Conservation (phyloP, 2,113 vertebrate genomes). For the Pan paniscus region DNA sequence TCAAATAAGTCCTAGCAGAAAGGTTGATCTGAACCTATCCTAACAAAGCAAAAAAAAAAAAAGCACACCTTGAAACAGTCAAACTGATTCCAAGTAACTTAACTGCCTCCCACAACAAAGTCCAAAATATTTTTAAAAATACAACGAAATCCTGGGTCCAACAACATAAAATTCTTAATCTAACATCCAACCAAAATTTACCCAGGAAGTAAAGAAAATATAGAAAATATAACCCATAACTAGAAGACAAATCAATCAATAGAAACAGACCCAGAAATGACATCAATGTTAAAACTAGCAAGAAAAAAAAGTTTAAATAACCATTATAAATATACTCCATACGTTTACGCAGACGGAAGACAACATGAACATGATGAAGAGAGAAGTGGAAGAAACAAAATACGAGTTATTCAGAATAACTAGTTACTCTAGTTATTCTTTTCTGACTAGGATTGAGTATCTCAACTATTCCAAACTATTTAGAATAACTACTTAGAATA, state of each 20-base stretch:
- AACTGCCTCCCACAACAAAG: background rate
- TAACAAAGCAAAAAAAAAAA: background rate
- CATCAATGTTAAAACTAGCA: constrained; percentile 16
- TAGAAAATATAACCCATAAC: background rate
- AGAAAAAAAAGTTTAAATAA: background rate
- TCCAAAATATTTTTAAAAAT: background rate
- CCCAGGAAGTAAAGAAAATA: background rate
- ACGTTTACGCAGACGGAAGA: background rate
- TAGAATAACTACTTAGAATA: too few species aligned
- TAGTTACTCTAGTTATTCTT: too few species aligned
- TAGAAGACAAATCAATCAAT: constrained; percentile 31
- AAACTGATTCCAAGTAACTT: background rate
- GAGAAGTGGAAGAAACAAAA: background rate
- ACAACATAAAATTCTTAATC: background rate
- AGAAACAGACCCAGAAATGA: constrained; percentile 37
- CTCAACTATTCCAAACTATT: too few species aligned
- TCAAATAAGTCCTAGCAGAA: background rate
- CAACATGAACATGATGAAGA: background rate
- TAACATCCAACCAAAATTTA: constrained; percentile 21
- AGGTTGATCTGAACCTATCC: background rate
- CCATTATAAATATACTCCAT: background rate
- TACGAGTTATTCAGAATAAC: background rate
- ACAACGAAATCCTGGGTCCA: background rate
- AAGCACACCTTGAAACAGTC: background rate
- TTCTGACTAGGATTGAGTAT: too few species aligned